Conservation (phyloP, 2,888 invertebrate genomes). For the Tethea ocularis region DNA sequence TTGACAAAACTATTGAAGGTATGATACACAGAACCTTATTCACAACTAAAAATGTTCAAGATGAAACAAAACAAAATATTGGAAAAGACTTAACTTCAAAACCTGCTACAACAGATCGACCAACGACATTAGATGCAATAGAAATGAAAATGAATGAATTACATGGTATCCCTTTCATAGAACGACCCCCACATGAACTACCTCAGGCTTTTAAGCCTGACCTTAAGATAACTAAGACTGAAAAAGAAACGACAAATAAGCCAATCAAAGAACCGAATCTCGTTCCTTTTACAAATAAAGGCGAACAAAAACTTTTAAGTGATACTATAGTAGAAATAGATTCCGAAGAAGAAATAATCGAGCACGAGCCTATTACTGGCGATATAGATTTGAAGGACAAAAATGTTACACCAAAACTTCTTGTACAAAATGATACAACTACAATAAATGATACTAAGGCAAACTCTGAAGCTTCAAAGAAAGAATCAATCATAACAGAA, state of each 20-base stretch:
- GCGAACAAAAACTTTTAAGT: conserved; percentile 35
- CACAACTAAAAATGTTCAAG: conserved; percentile 45
- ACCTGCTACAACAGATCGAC: conserved; percentile 24
- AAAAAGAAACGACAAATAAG: conserved; percentile 43
- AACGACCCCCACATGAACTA: conserved; percentile 64
- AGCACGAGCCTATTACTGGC: conserved; percentile 56
- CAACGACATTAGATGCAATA: conserved; percentile 59
- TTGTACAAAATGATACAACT: conserved; percentile 18
- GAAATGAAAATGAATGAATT: conserved; percentile 79
- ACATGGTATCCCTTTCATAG: conserved; percentile 72
- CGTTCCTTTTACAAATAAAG: conserved; percentile 50
- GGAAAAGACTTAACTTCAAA: conserved; percentile 12
- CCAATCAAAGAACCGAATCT: conserved; percentile 51
- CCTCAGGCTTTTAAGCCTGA: conserved; percentile 49
- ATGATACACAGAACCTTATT: conserved; percentile 65
- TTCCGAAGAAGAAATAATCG: conserved; percentile 59
- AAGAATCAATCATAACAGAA: conserved; percentile 72
- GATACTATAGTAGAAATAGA: conserved; percentile 45
- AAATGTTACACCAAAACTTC: conserved; percentile 25
- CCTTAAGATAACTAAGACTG: conserved; percentile 38
- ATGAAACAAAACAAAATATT: conserved; percentile 30
- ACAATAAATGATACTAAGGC: conserved; percentile 14
- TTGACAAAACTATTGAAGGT: conserved; percentile 75
- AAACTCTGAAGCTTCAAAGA: conserved; percentile 43
- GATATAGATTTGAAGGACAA: conserved; percentile 45